Evolutionary conservation across 2,888 invertebrate species (phyloP).

Genomic region (Chloromyia formosa): DNA sequence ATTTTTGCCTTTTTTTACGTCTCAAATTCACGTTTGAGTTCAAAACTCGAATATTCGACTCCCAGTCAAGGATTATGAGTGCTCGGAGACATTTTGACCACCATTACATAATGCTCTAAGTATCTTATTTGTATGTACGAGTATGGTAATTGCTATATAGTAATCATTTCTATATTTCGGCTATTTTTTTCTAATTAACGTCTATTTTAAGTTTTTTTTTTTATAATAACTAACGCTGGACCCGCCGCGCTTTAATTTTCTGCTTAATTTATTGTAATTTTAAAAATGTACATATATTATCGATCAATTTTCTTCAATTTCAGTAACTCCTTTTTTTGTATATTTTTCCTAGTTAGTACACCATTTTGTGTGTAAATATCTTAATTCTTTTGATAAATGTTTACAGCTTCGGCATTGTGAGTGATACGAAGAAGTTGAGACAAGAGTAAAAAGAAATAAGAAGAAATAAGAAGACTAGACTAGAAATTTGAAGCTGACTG

Average conservation of each 20-base stretch:
- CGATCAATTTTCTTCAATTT: neutral
- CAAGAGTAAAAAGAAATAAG: too few species aligned
- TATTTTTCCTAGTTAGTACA: too few species aligned
- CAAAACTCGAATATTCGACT: neutral
- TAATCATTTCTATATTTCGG: conserved; percentile 26
- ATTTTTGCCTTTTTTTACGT: neutral
- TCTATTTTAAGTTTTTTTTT: neutral
- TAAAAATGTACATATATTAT: conserved; percentile 37
- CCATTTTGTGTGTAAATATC: too few species aligned
- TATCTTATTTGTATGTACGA: neutral
- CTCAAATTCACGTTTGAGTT: neutral
- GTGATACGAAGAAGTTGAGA: too few species aligned
- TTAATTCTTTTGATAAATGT: too few species aligned
- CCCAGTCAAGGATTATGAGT: neutral
- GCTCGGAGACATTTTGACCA: conserved; percentile 1
- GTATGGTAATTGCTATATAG: conserved; percentile 15
- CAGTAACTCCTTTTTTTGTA: too few species aligned
- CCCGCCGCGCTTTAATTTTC: conserved; percentile 46
- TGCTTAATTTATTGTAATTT: conserved; percentile 22
- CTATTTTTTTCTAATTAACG: conserved; percentile 2
- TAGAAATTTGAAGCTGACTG: too few species aligned
- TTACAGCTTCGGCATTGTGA: too few species aligned
- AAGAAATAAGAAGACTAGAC: too few species aligned
- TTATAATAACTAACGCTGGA: conserved; percentile 45
- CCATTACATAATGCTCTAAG: neutral